Conservation (phyloP, 2,888 invertebrate genomes). For the Tetragnatha montana region DNA sequence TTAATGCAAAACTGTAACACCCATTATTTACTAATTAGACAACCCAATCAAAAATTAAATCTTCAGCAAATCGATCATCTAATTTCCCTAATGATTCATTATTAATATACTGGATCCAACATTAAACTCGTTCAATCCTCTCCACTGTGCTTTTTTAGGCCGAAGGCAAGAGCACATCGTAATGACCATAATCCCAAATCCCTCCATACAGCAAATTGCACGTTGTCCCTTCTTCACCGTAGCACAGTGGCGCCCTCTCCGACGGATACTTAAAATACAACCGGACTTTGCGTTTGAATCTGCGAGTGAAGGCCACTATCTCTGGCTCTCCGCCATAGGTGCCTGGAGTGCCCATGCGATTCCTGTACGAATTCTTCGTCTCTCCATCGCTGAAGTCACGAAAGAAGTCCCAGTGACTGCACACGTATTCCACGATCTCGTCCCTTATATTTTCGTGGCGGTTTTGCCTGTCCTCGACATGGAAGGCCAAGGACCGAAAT, state of each 20-base stretch:
- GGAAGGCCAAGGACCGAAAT: constrained; percentile 23
- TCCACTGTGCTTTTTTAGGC: too few species aligned
- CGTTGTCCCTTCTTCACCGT: neutral
- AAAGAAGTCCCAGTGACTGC: neutral
- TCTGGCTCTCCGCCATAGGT: constrained; percentile 28
- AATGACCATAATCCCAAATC: constrained; percentile 7
- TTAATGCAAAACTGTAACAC: too few species aligned
- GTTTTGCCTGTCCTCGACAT: neutral
- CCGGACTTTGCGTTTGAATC: neutral
- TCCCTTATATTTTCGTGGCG: constrained; percentile 1
- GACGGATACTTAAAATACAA: neutral
- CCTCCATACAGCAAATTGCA: constrained; percentile 34
- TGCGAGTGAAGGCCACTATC: constrained; percentile 23
- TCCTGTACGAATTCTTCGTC: neutral
- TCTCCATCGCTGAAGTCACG: neutral
- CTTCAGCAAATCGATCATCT: neutral
- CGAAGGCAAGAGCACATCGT: constrained; percentile 9
- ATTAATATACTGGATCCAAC: neutral
- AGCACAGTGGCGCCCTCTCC: constrained; percentile 3
- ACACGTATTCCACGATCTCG: neutral
- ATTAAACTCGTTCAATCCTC: neutral
- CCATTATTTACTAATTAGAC: too few species aligned
- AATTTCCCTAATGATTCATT: neutral
- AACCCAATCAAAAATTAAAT: neutral
- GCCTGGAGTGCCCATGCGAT: neutral